Base-by-base conservation (phyloP, 2,888 invertebrate species). In the Dolomedes plantarius region DNA sequence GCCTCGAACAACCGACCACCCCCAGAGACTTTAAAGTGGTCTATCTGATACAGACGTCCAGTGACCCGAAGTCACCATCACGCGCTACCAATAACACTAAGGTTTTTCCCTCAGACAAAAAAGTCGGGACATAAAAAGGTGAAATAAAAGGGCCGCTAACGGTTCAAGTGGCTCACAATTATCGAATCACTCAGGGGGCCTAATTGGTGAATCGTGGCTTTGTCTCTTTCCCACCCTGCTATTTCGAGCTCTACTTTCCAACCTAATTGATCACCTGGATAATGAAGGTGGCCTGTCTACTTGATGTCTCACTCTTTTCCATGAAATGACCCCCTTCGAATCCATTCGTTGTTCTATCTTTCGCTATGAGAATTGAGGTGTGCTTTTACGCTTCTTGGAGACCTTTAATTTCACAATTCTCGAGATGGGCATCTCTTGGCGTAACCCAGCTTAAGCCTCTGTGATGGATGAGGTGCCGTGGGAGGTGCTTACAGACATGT, bases 121-220 rank as follows among this genome's bases (percentile, higher is more conserved):
- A 56, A 56, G 3, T 19, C 23, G 41, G 16, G 3, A 56, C 56
- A 56, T 23, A 23, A 23, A 80, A 64, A 68, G 68, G 67, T 39
- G 81, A 50, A 74, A 65, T 56, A n/a, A 29, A 73, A 74, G 74
- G 81, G n/a, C 74, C 46, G 46, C 32, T 29, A 31, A 71, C 16
- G 36, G 62, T 56, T 68, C 74, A 69, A n/a, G 46, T 27, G 9
- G 56, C 13, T 64, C 50, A 31, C 67, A 72, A 83, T 83, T 72
- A 83, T 73, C 77, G 62, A 77, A 73, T 83, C 77, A 83, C 65
- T 77, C 67, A 36, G 16, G 73, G 28, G n/a, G n/a, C 62, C 28
- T 77, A 77, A 83, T 83, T 77, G 77, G 67, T 29, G 31, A 73
- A 77, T 83, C 83, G 83, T 77, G 77, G 67, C 39, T 67, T 36